phyloP scores from a whole-genome alignment of 2,797 vertebrate genomes.

The Lithobates pipiens region DNA sequence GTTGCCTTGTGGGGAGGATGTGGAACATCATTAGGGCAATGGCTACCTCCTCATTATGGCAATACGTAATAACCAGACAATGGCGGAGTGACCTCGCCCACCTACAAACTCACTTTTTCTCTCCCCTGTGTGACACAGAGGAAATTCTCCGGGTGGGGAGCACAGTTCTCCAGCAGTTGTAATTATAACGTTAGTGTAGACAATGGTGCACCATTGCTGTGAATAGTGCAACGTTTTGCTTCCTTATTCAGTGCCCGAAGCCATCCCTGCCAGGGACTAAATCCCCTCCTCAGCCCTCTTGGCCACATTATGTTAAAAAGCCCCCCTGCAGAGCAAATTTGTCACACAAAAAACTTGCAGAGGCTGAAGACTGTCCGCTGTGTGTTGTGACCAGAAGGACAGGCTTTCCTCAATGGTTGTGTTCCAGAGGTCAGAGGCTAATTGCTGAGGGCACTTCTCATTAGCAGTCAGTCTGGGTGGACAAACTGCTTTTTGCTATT shows the following conservation, averaged over 20 bases:
- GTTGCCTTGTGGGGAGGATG: not conserved
- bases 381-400: conserved; percentile 25
- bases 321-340: conserved; percentile 24
- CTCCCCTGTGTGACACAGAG: not conserved
- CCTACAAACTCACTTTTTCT: conserved; percentile 10
- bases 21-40: conserved; percentile 25
- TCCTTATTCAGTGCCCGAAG: conserved; percentile 18
- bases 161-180: not conserved
- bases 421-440: conserved; percentile 49
- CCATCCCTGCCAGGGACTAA: not conserved
- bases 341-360: conserved; percentile 19
- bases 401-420: conserved; percentile 16
- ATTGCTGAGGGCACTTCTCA: conserved; percentile 25
- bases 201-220: conserved; percentile 13
- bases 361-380: conserved; percentile 3
- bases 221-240: conserved; percentile 17
- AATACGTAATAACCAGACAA: conserved; percentile 20
- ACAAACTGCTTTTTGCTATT: conserved; percentile 3
- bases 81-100: conserved; percentile 13
- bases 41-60: conserved; percentile 17
- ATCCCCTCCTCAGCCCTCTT: not conserved
- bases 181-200: conserved; percentile 27
- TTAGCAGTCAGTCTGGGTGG: conserved; percentile 15
- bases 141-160: conserved; percentile 2
- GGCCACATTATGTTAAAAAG: conserved; percentile 2